These are phyloP conservation scores for Cheilosia scutellata DNA, from an alignment of 2,888 invertebrate genomes.

Conservation along the genomic window DNA sequence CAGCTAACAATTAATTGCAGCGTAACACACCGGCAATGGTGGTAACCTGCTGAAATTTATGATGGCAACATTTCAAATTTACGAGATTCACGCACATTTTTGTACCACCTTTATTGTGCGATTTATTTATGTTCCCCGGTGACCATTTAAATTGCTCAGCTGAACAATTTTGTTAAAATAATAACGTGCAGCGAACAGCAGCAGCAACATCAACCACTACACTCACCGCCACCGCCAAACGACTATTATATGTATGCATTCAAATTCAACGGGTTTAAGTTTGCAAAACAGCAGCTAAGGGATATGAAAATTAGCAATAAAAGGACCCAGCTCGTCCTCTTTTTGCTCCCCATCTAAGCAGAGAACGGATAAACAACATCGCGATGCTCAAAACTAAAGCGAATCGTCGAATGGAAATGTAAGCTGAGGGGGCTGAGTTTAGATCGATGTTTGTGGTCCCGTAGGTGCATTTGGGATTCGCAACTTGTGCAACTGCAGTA, in stretches of 20 bases:
- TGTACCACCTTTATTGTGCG: constrained; percentile 70
- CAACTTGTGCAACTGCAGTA: constrained; percentile 58
- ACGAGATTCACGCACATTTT: constrained; percentile 74
- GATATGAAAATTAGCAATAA: constrained; percentile 76
- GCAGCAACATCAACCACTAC: constrained; percentile 34
- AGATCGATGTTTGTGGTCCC: constrained; percentile 68
- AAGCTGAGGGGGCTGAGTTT: constrained; percentile 43
- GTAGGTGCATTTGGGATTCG: constrained; percentile 60
- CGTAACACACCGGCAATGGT: constrained; percentile 50
- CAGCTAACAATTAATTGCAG: constrained; percentile 60
- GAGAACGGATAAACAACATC: neutral
- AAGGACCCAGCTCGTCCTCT: constrained; percentile 36
- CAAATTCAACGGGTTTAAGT: constrained; percentile 45
- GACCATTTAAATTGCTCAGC: constrained; percentile 74
- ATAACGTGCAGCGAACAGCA: constrained; percentile 55
- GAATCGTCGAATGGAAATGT: constrained; percentile 52
- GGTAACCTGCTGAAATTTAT: constrained; percentile 62
- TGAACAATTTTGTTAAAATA: constrained; percentile 75
- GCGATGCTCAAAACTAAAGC: constrained; percentile 27
- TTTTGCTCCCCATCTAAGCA: constrained; percentile 3
- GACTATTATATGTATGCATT: constrained; percentile 1
- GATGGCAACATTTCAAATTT: constrained; percentile 73
- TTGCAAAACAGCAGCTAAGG: constrained; percentile 72
- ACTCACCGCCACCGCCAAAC: constrained; percentile 28
- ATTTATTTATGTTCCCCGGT: constrained; percentile 74